A percentile compares a stretch with the other conserved stretches of the same genome.
These are phyloP conservation scores for Romanomermis culicivorax DNA, from an alignment of 2,888 invertebrate species.

Conservation along the genomic window DNA sequence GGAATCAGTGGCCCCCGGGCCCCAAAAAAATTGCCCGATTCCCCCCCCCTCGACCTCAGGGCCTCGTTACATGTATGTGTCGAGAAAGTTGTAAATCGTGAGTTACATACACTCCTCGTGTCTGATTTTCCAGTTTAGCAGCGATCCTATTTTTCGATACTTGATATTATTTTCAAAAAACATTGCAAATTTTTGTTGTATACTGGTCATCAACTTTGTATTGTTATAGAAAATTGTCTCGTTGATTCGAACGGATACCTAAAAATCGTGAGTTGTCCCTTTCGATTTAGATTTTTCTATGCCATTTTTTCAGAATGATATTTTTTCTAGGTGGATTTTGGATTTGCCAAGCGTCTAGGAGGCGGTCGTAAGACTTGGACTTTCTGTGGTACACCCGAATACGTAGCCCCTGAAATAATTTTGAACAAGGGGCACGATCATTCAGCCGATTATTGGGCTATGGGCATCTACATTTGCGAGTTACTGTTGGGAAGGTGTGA, in stretches of 20 bases:
- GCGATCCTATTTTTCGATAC: no score
- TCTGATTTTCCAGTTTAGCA: no score
- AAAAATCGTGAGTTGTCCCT: slow-evolving; percentile 42
- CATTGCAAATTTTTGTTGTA: no score
- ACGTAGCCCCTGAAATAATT: slow-evolving; percentile 49
- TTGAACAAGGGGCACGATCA: slow-evolving; percentile 59
- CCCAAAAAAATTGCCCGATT: no score
- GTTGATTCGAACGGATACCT: slow-evolving; percentile 80
- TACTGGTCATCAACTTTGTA: no score
- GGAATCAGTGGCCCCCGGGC: no score
- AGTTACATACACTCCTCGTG: no score
- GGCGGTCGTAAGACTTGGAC: slow-evolving; percentile 68
- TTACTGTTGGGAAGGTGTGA: slow-evolving; percentile 56
- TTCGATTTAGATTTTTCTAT: not conserved
- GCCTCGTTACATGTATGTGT: no score
- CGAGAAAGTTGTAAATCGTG: no score
- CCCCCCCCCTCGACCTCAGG: no score
- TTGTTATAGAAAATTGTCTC: slow-evolving; percentile 61
- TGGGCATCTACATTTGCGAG: slow-evolving; percentile 69
- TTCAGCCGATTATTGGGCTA: slow-evolving; percentile 80
- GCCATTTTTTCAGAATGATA: not conserved
- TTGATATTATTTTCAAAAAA: no score
- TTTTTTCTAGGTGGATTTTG: slow-evolving; percentile 46
- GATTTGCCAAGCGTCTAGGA: slow-evolving; percentile 66
- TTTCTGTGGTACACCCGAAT: slow-evolving; percentile 65